Evolutionary conservation across 1,140 invertebrate genomes (phyloP).

Genomic region (Zaprionus nigranus): DNA sequence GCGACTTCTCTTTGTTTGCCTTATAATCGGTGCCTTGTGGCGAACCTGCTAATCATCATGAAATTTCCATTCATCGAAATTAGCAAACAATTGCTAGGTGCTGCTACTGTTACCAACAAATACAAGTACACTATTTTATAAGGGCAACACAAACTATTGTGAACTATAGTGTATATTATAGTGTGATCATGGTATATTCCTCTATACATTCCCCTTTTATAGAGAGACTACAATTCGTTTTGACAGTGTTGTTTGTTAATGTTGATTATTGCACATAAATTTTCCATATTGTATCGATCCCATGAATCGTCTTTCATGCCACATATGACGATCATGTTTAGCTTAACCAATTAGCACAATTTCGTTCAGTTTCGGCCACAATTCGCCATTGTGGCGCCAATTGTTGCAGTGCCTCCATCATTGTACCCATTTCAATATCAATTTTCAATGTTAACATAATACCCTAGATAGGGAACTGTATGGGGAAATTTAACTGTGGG

Average conservation of each 20-base stretch:
- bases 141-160: background rate
- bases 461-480: background rate
- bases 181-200: background rate
- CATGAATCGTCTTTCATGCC: slow-evolving; percentile 36
- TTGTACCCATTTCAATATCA: slow-evolving; percentile 45
- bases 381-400: slow-evolving; percentile 56
- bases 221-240: slow-evolving; percentile 14
- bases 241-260: slow-evolving; percentile 46
- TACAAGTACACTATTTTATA: background rate
- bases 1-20: slow-evolving; percentile 25
- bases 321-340: slow-evolving; percentile 53
- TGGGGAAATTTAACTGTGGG: background rate
- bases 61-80: slow-evolving; percentile 21
- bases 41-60: slow-evolving; percentile 33
- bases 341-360: slow-evolving; percentile 67
- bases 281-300: slow-evolving; percentile 69
- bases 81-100: slow-evolving; percentile 16
- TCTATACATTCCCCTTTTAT: background rate
- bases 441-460: slow-evolving; percentile 12
- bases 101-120: background rate
- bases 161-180: background rate
- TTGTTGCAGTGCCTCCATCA: slow-evolving; percentile 28
- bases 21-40: slow-evolving; percentile 23
- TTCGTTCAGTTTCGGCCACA: slow-evolving; percentile 44
- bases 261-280: slow-evolving; percentile 66